These are phyloP conservation scores for Xylota segnis DNA, from an alignment of 2,888 invertebrate species.

Conservation along the genomic window DNA sequence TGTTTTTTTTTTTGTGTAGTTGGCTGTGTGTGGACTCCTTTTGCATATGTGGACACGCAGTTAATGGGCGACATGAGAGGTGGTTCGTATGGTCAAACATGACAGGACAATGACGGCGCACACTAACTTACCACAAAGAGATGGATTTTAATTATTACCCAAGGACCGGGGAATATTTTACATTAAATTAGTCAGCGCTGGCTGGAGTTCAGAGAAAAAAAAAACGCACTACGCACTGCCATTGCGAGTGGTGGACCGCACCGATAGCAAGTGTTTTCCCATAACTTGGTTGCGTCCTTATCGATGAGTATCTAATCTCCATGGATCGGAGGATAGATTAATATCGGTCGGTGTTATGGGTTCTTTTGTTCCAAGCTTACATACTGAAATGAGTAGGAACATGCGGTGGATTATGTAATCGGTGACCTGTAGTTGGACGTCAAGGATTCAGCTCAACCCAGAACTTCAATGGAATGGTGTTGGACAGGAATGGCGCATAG, in stretches of 20 bases:
- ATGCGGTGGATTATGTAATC: not conserved
- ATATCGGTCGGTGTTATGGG: slow-evolving; percentile 1
- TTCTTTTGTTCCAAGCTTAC: not conserved
- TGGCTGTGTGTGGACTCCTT: slow-evolving; percentile 42
- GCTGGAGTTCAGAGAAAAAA: not conserved
- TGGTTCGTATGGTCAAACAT: slow-evolving; percentile 65
- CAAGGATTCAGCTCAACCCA: too few relatives aligned
- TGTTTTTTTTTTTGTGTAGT: slow-evolving; percentile 16
- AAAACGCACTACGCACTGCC: slow-evolving; percentile 48
- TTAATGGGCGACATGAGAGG: slow-evolving; percentile 25
- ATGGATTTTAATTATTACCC: slow-evolving; percentile 71
- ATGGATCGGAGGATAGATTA: slow-evolving; percentile 26
- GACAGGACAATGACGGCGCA: slow-evolving; percentile 73
- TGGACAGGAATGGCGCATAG: too few relatives aligned
- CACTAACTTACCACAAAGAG: slow-evolving; percentile 56
- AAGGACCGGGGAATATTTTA: slow-evolving; percentile 58
- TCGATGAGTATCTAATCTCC: slow-evolving; percentile 31
- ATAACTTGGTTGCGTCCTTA: slow-evolving; percentile 19
- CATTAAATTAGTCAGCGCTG: slow-evolving; percentile 23
- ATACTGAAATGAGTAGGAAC: not conserved
- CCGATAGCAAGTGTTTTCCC: slow-evolving; percentile 56
- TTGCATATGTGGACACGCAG: slow-evolving; percentile 65
- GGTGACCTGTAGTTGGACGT: too few relatives aligned
- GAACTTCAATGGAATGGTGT: too few relatives aligned
- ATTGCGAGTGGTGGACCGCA: slow-evolving; percentile 46